A percentile compares a stretch with the other conserved stretches of the same genome.
Evolutionary conservation across 2,888 invertebrate genomes (phyloP).

Genomic region (Hydropsyche betteni): DNA sequence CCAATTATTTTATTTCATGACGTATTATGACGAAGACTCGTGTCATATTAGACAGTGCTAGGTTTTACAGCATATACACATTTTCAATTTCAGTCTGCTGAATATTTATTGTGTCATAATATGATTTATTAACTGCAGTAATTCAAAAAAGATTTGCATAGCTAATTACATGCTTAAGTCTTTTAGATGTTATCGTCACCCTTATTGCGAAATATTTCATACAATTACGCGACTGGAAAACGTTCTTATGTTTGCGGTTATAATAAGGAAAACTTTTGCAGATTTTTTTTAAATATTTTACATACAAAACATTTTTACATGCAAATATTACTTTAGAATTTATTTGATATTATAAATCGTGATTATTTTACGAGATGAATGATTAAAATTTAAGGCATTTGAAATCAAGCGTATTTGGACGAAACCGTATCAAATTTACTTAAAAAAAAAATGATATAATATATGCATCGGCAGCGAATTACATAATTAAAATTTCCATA

Average conservation of each 20-base stretch:
- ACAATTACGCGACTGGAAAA: constrained; percentile 16
- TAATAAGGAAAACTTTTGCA: constrained; percentile 3
- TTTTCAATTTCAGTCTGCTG: constrained; percentile 21
- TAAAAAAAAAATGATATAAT: too few species aligned
- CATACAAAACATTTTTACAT: constrained; percentile 1
- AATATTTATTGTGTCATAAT: constrained; percentile 16
- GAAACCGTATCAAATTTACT: too few species aligned
- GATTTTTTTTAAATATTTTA: neutral
- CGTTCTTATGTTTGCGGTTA: neutral
- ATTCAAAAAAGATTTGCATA: constrained; percentile 7
- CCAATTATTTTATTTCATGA: too few species aligned
- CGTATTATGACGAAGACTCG: too few species aligned
- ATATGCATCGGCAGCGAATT: too few species aligned
- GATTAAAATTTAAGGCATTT: too few species aligned
- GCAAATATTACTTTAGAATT: too few species aligned
- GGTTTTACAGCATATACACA: neutral
- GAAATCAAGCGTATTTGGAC: too few species aligned
- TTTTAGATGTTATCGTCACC: constrained; percentile 21
- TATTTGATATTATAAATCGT: too few species aligned
- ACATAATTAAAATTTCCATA: too few species aligned
- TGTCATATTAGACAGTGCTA: too few species aligned
- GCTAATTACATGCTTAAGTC: constrained; percentile 26
- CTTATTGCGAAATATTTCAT: constrained; percentile 27
- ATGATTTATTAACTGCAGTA: constrained; percentile 28
- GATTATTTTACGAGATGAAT: too few species aligned